Base-by-base conservation (phyloP, 2,888 invertebrate genomes). In the Macaria liturata region DNA sequence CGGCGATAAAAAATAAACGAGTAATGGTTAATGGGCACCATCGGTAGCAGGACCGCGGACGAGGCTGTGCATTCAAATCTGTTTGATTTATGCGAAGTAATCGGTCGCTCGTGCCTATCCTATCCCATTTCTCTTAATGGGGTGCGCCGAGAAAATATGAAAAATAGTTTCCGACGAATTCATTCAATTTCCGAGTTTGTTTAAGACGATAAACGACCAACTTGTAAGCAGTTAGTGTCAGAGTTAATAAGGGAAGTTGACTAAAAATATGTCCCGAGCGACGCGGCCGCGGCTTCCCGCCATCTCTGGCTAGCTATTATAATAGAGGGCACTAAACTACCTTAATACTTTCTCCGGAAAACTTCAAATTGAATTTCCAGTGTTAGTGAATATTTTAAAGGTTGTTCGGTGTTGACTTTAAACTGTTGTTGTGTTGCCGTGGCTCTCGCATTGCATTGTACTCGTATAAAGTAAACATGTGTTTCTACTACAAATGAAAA, bases 291-390 rank as follows among this genome's bases (percentile, higher is more conserved):
- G 61, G 59, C 61, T 49, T 45, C 51, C 9, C 57, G 52, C 50
- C 51, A 20, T 53, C 31, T 59, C 56, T 54, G 52, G 61, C 66
- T 61, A 54, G 62, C 66, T 69, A 70, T 68, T 64, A 66, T 70
- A 70, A 73, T 64, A 64, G 66, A 59, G 66, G 67, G 59, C 66
- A 68, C 69, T 74, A 69, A 76, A 76, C 74, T 73, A 71, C 72
- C 70, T 66, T 81, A 76, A 76, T 80, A 76, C 75, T 75, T 76
- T 70, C 67, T 69, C 74, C 72, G 68, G 76, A 67, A 81, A 84
- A 83, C 80, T 82, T 80, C 76, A 83, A 85, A 86, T 85, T 84
- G 81, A 85, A 86, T 86, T 87, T 84, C 70, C 77, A 79, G 74
- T 74, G 69, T 76, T 42, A 71, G 75, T 83, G 81, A 84, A 86